A percentile compares a stretch with the other conserved stretches of the same genome.
Evolutionary conservation across 2,797 vertebrate genomes (phyloP).

Genomic region (Thalassophryne amazonica): DNA sequence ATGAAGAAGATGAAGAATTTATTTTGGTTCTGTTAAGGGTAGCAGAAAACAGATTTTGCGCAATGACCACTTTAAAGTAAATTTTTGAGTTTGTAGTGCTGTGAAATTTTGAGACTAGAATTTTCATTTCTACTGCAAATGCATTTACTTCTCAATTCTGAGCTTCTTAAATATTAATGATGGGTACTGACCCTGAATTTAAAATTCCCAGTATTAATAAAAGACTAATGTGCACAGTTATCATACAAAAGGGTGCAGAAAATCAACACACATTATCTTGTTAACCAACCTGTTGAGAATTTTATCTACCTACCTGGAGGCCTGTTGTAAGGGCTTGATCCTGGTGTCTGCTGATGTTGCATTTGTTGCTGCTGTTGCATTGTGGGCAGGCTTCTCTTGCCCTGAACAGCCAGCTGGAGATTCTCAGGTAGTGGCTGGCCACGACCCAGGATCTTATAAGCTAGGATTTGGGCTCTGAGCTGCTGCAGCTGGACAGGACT

Average conservation of each 20-base stretch:
- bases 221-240: neutral
- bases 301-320: slow-evolving; percentile 77
- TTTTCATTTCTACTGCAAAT: no score
- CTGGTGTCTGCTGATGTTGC: slow-evolving; percentile 55
- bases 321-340: slow-evolving; percentile 83
- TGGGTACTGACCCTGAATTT: no score
- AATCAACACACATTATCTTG: neutral
- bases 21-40: no score
- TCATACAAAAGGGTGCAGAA: neutral
- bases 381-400: slow-evolving; percentile 92
- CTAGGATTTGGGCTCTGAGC: slow-evolving; percentile 95
- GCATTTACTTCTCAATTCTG: no score
- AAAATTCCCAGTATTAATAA: neutral
- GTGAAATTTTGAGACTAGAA: no score
- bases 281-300: neutral
- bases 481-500: slow-evolving; percentile 95
- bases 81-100: no score
- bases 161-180: no score
- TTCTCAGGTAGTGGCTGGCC: slow-evolving; percentile 96
- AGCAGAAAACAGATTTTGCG: no score
- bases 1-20: no score
- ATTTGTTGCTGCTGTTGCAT: slow-evolving; percentile 85
- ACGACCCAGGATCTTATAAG: slow-evolving; percentile 95
- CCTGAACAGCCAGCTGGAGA: slow-evolving; percentile 95
- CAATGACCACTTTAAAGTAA: no score